Conservation (phyloP, 2,113 vertebrate species). For the Callionymus lyra region DNA sequence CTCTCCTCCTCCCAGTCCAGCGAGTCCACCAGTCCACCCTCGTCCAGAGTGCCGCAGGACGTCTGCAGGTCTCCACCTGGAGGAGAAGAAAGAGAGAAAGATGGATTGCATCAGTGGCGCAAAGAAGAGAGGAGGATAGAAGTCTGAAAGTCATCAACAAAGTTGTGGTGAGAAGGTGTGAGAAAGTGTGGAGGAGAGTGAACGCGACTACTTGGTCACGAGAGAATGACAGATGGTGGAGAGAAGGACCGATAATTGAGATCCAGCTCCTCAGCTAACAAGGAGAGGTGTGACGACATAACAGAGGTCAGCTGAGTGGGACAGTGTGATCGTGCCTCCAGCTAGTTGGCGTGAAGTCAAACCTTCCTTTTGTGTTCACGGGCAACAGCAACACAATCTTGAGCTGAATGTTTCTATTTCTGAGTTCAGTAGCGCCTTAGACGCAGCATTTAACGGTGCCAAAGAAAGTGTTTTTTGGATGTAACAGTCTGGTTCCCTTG, state of each 20-base stretch:
- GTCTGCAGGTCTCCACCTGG: constrained; percentile 87
- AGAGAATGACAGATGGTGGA: constrained; percentile 35
- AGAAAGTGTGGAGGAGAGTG: constrained; percentile 4
- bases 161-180: constrained; percentile 1
- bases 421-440: no score
- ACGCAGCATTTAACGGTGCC: no score
- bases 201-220: constrained; percentile 13
- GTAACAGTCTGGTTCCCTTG: no score
- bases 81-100: constrained; percentile 4
- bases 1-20: constrained; percentile 90
- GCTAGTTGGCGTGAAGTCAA: no score
- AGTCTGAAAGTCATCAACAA: constrained; percentile 7
- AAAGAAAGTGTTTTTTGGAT: no score
- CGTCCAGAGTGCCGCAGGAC: constrained; percentile 74
- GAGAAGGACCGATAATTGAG: constrained; percentile 20
- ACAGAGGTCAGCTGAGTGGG: neutral
- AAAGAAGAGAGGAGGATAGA: neutral
- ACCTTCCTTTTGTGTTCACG: no score
- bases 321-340: no score
- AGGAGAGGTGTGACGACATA: neutral
- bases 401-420: no score
- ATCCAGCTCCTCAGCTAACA: constrained; percentile 11
- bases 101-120: neutral
- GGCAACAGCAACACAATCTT: no score
- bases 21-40: constrained; percentile 70